phyloP scores from a whole-genome alignment of 2,113 vertebrate species.

The Tinamus guttatus region DNA sequence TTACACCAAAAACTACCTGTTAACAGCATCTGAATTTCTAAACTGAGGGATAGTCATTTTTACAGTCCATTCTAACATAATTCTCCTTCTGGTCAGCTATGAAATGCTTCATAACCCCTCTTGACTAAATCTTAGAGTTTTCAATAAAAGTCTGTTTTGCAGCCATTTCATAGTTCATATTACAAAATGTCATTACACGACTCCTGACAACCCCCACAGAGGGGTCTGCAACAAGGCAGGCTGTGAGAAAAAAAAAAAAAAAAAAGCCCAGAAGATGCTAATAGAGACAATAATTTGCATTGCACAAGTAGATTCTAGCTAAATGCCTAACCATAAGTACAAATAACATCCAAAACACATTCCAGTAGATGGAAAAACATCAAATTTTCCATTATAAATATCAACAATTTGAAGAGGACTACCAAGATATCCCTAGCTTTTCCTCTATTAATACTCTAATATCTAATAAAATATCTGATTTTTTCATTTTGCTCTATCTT shows the following conservation, averaged over 20 bases:
- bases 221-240: not conserved
- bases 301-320: not conserved
- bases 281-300: slow-evolving; percentile 5
- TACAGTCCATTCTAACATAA: not conserved
- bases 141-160: not conserved
- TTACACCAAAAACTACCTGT: too few species aligned
- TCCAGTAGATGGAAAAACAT: not conserved
- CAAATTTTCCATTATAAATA: not conserved
- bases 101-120: not conserved
- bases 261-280: not conserved
- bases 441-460: not conserved
- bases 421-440: not conserved
- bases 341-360: not conserved
- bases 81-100: not conserved
- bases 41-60: accelerated
- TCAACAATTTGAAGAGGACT: not conserved
- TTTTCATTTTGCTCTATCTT: not conserved
- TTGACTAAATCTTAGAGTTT: not conserved
- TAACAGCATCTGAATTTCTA: not conserved
- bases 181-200: not conserved
- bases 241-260: not conserved
- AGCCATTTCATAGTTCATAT: not conserved
- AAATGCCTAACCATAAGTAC: not conserved
- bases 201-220: not conserved
- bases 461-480: not conserved